Evolutionary conservation across 2,113 vertebrate genomes (phyloP).

Genomic region (Larimichthys crocea): DNA sequence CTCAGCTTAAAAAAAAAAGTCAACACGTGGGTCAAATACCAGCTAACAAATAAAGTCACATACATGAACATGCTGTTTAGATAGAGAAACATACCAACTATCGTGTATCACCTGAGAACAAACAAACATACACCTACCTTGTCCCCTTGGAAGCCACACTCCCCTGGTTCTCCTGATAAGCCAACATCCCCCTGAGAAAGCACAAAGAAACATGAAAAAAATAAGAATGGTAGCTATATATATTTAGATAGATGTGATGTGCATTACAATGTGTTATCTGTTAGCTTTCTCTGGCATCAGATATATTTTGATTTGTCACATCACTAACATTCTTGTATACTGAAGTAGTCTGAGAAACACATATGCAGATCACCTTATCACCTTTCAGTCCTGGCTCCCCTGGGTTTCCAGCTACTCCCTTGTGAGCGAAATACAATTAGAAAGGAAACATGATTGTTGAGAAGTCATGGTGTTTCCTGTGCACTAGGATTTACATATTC

Average conservation of each 20-base stretch:
- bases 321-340: background rate
- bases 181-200: slow-evolving; percentile 90
- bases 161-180: slow-evolving; percentile 91
- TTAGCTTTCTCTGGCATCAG: background rate
- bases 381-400: slow-evolving; percentile 99
- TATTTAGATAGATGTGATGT: too few species aligned
- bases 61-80: background rate
- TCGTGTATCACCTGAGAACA: background rate
- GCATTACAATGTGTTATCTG: background rate
- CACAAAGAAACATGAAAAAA: background rate
- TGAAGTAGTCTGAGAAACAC: slow-evolving; percentile 87
- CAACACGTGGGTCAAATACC: background rate
- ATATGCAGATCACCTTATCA: slow-evolving; percentile 99
- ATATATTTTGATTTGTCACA: background rate
- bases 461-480: background rate
- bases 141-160: slow-evolving; percentile 95
- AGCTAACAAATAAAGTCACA: background rate
- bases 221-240: background rate
- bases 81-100: background rate
- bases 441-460: background rate
- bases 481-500: background rate
- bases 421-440: slow-evolving; percentile 60
- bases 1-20: slow-evolving; percentile 7
- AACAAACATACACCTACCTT: slow-evolving; percentile 85
- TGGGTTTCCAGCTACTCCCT: slow-evolving; percentile 94